Evolutionary conservation across 2,888 invertebrate genomes (phyloP).

Genomic region (Nemurella pictetii): DNA sequence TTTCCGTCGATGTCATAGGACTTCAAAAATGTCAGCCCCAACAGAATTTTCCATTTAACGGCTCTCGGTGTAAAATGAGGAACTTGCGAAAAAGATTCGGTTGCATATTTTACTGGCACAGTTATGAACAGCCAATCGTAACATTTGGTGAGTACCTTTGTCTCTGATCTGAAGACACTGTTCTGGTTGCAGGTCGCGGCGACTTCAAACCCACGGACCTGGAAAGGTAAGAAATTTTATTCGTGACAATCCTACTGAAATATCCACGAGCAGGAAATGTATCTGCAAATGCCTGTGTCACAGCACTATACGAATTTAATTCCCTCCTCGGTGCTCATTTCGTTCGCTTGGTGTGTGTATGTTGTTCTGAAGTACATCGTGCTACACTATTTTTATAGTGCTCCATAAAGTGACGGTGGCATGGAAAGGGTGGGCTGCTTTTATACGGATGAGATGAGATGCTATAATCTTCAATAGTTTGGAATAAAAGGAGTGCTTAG

Average conservation of each 20-base stretch:
- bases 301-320: background rate
- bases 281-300: background rate
- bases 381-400: background rate
- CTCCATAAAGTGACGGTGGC: background rate
- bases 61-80: too few relatives aligned
- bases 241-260: background rate
- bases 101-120: too few relatives aligned
- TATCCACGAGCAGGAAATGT: background rate
- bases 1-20: too few relatives aligned
- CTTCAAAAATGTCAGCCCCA: too few relatives aligned
- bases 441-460: background rate
- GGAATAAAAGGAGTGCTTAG: conserved; percentile 6
- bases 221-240: conserved; percentile 66
- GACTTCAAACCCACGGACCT: conserved; percentile 83
- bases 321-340: background rate
- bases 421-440: background rate
- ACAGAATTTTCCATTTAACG: too few relatives aligned
- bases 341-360: background rate
- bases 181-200: conserved; percentile 65
- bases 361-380: background rate
- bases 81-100: too few relatives aligned
- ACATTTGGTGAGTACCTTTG: too few relatives aligned
- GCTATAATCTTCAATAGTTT: conserved; percentile 9
- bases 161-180: background rate
- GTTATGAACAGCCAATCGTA: too few relatives aligned